Evolutionary conservation across 2,888 invertebrate species (phyloP).

Genomic region (Reticulitermes lucifugus): DNA sequence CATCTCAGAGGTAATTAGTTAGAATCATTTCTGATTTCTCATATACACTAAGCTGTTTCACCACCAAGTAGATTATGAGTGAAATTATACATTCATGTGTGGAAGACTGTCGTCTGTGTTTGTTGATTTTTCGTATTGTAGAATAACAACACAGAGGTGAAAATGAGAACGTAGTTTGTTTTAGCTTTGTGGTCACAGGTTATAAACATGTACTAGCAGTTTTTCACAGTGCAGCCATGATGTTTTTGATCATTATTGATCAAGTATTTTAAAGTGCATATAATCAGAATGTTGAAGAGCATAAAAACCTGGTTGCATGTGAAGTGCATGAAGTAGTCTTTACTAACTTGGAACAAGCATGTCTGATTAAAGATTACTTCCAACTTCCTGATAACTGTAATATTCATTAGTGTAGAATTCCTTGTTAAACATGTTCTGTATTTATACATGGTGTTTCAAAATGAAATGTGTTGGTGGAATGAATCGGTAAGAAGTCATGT

Average conservation of each 20-base stretch:
- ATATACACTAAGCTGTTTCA: not conserved
- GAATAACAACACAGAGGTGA: not conserved
- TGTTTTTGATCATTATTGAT: not conserved
- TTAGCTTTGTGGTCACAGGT: not conserved
- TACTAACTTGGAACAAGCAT: no score
- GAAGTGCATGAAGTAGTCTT: no score
- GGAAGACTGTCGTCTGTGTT: not conserved
- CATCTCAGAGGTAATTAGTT: not conserved
- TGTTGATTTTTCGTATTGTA: conserved; percentile 1
- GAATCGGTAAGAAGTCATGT: no score
- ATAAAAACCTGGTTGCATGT: no score
- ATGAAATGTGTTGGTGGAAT: no score
- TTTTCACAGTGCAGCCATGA: not conserved
- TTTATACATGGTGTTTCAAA: no score
- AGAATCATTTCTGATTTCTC: not conserved
- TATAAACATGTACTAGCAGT: not conserved
- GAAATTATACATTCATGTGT: not conserved
- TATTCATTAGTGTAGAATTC: no score
- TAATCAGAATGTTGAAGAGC: not conserved
- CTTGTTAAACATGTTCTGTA: no score
- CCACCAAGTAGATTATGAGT: not conserved
- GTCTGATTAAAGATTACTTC: no score
- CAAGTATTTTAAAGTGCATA: not conserved
- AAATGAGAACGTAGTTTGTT: not conserved
- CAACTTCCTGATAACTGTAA: no score